These are phyloP conservation scores for Parotocinclus haroldoi DNA, from an alignment of 2,797 vertebrate species.

Conservation along the genomic window DNA sequence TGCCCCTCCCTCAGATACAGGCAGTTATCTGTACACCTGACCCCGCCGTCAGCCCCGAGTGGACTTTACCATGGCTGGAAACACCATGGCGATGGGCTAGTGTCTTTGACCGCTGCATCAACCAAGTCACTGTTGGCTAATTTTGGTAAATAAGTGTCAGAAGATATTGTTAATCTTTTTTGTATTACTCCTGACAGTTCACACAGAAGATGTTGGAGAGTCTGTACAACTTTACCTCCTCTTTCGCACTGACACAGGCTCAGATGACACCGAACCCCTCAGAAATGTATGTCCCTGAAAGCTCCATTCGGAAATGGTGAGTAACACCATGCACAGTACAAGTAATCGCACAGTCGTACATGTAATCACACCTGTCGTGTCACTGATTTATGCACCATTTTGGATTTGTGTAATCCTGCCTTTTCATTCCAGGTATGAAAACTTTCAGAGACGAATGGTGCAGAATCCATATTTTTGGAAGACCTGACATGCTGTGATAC, in stretches of 20 bases:
- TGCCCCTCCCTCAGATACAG: too few species aligned
- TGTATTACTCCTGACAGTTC: conserved; percentile 66
- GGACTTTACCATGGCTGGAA: too few species aligned
- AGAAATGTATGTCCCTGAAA: conserved; percentile 92
- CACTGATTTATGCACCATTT: too few species aligned
- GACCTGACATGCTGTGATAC: conserved; percentile 62
- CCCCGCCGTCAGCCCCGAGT: too few species aligned
- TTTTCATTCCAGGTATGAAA: conserved; percentile 79
- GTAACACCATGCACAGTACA: not conserved
- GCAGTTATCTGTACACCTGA: too few species aligned
- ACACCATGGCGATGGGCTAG: too few species aligned
- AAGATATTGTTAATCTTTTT: not conserved
- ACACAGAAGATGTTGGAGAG: conserved; percentile 97
- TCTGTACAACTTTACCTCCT: conserved; percentile 90
- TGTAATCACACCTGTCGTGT: too few species aligned
- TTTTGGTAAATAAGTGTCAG: not conserved
- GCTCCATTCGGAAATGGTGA: conserved; percentile 88
- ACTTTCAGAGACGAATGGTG: conserved; percentile 87
- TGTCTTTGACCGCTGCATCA: too few species aligned
- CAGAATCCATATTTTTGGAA: conserved; percentile 98
- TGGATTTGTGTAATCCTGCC: not conserved
- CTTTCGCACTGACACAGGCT: conserved; percentile 87
- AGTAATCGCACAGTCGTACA: too few species aligned
- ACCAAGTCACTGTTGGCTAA: too few species aligned
- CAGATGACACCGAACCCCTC: conserved; percentile 91